phyloP scores from a whole-genome alignment of 1,140 invertebrate species.

The Maconellicoccus hirsutus region DNA sequence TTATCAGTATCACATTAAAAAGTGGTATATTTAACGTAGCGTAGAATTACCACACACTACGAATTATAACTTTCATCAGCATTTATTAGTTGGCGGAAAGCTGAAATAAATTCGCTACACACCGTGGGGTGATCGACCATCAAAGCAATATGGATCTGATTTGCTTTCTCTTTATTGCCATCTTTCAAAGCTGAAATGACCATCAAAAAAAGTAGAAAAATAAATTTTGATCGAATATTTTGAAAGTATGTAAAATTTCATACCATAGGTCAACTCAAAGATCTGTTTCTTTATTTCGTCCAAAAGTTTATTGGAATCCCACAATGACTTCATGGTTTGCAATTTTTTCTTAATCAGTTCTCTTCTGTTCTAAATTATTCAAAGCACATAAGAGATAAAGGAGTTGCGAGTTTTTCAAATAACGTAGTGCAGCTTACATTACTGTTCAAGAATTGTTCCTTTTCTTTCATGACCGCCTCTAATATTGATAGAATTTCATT shows the following conservation, averaged over 20 bases:
- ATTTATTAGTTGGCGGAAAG: background rate
- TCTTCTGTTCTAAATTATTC: background rate
- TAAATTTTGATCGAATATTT: too few relatives aligned
- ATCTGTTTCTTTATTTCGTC: background rate
- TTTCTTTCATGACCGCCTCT: background rate
- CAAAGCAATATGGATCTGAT: background rate
- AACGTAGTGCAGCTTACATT: too few relatives aligned
- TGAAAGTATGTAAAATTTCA: background rate
- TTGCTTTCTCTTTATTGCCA: background rate
- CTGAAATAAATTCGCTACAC: constrained; percentile 13
- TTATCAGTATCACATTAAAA: too few relatives aligned
- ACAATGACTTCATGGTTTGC: background rate
- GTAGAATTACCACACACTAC: too few relatives aligned
- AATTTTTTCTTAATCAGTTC: constrained; percentile 9
- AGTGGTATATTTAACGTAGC: too few relatives aligned
- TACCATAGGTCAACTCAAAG: background rate
- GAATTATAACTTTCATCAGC: background rate
- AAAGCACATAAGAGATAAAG: too few relatives aligned
- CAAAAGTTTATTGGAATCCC: background rate
- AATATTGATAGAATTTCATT: background rate
- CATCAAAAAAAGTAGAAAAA: too few relatives aligned
- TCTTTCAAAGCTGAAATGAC: constrained; percentile 5
- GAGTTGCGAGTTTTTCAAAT: too few relatives aligned
- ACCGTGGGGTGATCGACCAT: background rate
- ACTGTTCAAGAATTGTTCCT: background rate